Evolutionary conservation across 2,113 vertebrate genomes (phyloP).

Genomic region (Miniopterus natalensis): DNA sequence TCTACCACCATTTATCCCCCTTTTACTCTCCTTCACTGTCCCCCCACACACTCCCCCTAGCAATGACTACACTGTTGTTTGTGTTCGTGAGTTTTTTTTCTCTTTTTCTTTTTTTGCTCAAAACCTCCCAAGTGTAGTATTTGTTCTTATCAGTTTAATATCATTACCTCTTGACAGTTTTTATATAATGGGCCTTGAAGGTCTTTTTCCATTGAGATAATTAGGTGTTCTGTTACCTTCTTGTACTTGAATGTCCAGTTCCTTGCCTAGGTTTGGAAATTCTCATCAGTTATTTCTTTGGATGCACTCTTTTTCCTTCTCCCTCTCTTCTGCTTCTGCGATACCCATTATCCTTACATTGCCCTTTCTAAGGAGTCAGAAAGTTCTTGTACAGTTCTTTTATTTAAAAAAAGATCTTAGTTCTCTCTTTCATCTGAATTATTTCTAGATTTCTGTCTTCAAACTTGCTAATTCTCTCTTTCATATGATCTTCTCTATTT

Average conservation of each 20-base stretch:
- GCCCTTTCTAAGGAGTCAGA: neutral
- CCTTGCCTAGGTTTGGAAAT: neutral
- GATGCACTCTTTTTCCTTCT: neutral
- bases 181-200: neutral
- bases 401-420: neutral
- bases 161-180: neutral
- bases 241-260: neutral
- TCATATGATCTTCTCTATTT: neutral
- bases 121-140: too few relatives aligned
- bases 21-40: too few relatives aligned
- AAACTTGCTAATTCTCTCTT: neutral
- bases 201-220: neutral
- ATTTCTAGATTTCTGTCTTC: neutral
- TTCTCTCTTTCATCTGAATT: neutral
- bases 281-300: neutral
- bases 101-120: too few relatives aligned
- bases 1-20: too few relatives aligned
- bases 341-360: neutral
- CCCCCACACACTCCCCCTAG: too few relatives aligned
- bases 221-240: neutral
- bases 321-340: neutral
- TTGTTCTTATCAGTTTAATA: too few relatives aligned
- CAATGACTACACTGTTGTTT: too few relatives aligned
- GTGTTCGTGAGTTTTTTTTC: too few relatives aligned
- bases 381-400: neutral